Base-by-base conservation (phyloP, 2,797 vertebrate genomes). In the Menidia menidia region DNA sequence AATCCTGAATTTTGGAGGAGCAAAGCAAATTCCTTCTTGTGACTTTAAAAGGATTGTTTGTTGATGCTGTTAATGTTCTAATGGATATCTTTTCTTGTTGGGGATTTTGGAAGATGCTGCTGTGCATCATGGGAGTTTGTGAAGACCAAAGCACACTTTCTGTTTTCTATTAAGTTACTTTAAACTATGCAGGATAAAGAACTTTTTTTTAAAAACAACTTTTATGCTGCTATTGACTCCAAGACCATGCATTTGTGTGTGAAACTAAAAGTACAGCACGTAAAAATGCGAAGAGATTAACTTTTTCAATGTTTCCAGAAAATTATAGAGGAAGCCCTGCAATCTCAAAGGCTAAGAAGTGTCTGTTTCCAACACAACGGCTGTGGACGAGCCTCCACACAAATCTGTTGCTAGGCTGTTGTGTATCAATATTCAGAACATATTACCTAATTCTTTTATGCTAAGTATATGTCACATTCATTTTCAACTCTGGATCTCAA, bases 1-100 rank as follows among this genome's bases (percentile, higher is more conserved):
- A 78, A 84, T 85, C 82, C 77, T n/a, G 30, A 73, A 32, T 68
- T 77, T 81, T 81, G 81, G 70, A 75, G 50, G 44, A 42, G 56
- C 51, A 67, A 55, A 45, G 33, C 53, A 18, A 55, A 75, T 71
- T 75, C 56, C 42, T 60, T 64, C 43, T n/a, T 54, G n/a, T 76
- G 67, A 83, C 75, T 66, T 64, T 56, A 78, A 85, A 76, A 66
- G 61, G 76, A 76, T 64, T 53, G 18, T 73, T 61, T 2, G 1
- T 45, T 58, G 25, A 71, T 51, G 78, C 43, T 1, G 0, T 6
- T 60, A 45, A 43, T 57, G 15, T 58, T 19, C 31, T 44, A 60
- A 50, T 69, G 60, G 32, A 19, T 35, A 35, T 68, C 18, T 70
- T 54, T 67, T 61, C 71, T 25, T 60, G 50, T 44, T 53, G 6